Conservation (phyloP, 1,140 invertebrate species). For the Wiebesia pumilae region DNA sequence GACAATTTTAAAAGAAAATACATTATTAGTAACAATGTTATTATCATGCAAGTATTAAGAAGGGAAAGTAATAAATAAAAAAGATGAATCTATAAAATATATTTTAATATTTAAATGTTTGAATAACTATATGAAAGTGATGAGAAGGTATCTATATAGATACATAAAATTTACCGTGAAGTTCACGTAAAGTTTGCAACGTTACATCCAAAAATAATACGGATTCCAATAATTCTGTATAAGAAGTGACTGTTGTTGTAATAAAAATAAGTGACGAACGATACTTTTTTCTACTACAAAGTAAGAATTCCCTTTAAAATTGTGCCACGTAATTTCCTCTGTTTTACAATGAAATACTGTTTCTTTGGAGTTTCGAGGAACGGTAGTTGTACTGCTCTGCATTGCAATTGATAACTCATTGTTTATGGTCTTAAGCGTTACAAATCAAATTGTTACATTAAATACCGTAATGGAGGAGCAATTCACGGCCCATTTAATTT, state of each 20-base stretch:
- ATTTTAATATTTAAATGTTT: not conserved
- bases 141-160: not conserved
- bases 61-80: no score
- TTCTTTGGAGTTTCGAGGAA: not conserved
- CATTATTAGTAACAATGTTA: no score
- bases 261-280: not conserved
- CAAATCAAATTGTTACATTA: conserved; percentile 28
- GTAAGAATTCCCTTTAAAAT: conserved; percentile 1
- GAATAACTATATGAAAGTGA: not conserved
- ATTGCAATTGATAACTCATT: conserved; percentile 24
- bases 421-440: not conserved
- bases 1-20: no score
- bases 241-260: not conserved
- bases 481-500: conserved; percentile 20
- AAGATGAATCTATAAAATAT: no score
- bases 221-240: not conserved
- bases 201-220: not conserved
- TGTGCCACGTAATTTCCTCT: not conserved
- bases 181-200: not conserved
- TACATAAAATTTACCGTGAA: not conserved
- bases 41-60: no score
- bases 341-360: not conserved
- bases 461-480: not conserved
- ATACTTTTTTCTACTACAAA: not conserved
- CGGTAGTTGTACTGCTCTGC: not conserved